Conservation (phyloP, 1,140 invertebrate species). For the Belonocnema kinseyi region DNA sequence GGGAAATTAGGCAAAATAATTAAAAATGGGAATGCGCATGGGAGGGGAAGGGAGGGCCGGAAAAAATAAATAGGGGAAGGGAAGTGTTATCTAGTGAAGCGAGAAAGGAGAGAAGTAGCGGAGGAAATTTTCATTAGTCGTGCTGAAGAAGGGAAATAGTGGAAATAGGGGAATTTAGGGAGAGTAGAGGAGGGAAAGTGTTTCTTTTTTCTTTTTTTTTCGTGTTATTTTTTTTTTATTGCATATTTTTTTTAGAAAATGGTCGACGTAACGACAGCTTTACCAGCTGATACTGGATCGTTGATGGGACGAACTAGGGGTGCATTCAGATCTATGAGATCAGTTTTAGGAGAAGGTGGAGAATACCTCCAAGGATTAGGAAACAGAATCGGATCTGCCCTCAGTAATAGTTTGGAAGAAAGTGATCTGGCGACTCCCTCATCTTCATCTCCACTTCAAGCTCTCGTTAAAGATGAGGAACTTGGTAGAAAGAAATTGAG, state of each 20-base stretch:
- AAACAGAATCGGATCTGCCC: conserved; percentile 69
- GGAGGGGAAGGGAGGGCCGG: no score
- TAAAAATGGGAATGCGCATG: no score
- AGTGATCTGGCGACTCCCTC: conserved; percentile 66
- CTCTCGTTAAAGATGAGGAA: conserved; percentile 42
- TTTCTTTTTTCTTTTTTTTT: no score
- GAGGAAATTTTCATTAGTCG: no score
- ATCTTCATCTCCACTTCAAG: conserved; percentile 53
- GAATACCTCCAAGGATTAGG: conserved; percentile 73
- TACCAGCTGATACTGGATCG: conserved; percentile 59
- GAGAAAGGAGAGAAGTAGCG: no score
- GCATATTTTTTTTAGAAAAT: conserved; percentile 52
- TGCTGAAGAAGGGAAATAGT: no score
- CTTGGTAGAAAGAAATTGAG: conserved; percentile 59
- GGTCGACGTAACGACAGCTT: conserved; percentile 68
- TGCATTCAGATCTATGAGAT: conserved; percentile 69
- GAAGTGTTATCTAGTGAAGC: no score
- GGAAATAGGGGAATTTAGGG: no score
- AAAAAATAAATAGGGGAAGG: no score
- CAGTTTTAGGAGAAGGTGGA: conserved; percentile 69
- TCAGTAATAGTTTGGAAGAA: conserved; percentile 72
- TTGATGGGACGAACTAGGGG: conserved; percentile 72
- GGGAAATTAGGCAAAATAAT: no score
- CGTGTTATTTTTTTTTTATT: no score
- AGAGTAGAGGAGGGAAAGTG: no score